A percentile compares a stretch with the other conserved stretches of the same genome.
Conservation (phyloP, 2,888 invertebrate genomes). For the Drosophila peninsularis region DNA sequence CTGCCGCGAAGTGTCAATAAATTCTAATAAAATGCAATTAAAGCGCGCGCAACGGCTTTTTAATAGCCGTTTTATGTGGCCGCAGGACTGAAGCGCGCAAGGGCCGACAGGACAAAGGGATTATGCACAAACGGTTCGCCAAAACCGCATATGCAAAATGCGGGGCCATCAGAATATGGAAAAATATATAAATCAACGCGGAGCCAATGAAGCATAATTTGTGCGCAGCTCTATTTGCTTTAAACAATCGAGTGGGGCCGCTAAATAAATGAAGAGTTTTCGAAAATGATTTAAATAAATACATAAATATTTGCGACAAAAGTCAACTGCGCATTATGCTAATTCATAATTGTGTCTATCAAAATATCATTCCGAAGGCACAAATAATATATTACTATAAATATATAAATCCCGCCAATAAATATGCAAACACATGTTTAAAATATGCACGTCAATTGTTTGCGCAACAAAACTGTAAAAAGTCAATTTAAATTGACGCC, state of each 20-base stretch:
- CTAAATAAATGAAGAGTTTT: slow-evolving; percentile 5
- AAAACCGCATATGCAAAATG: slow-evolving; percentile 48
- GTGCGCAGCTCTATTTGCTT: slow-evolving; percentile 27
- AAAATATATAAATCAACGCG: slow-evolving; percentile 54
- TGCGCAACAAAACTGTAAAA: slow-evolving; percentile 46
- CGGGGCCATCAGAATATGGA: slow-evolving; percentile 55
- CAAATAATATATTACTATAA: slow-evolving; percentile 27
- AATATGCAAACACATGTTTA: slow-evolving; percentile 50
- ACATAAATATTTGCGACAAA: slow-evolving; percentile 19
- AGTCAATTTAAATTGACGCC: slow-evolving; percentile 58
- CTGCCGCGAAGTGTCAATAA: slow-evolving; percentile 58
- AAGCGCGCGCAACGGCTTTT: slow-evolving; percentile 55
- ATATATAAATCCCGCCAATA: slow-evolving; percentile 15
- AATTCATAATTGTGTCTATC: slow-evolving; percentile 45
- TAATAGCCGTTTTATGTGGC: slow-evolving; percentile 45
- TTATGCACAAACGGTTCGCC: slow-evolving; percentile 27
- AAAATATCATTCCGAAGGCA: slow-evolving; percentile 27
- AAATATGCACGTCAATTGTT: slow-evolving; percentile 46
- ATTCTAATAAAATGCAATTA: slow-evolving; percentile 71
- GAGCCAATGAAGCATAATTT: slow-evolving; percentile 32
- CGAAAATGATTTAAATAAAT: slow-evolving; percentile 29
- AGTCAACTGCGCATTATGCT: slow-evolving; percentile 41
- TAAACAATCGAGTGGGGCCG: slow-evolving; percentile 12
- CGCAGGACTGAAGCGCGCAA: slow-evolving; percentile 24
- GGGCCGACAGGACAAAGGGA: slow-evolving; percentile 17